A percentile compares a stretch with the other conserved stretches of the same genome.
phyloP scores from a whole-genome alignment of 2,888 invertebrate genomes.

The Rambutsinella grinnellia region DNA sequence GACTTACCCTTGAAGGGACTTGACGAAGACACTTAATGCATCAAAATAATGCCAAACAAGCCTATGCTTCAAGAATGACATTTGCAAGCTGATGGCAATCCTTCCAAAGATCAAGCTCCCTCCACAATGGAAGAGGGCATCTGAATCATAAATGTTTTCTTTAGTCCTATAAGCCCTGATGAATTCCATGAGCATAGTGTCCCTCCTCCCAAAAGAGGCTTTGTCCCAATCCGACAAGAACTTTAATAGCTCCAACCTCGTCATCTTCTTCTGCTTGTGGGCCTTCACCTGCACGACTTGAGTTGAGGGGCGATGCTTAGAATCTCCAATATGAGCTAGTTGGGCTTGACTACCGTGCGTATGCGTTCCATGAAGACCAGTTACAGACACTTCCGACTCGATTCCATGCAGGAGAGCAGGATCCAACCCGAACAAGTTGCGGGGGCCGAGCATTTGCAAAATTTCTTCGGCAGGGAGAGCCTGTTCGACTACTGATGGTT shows the following conservation, averaged over 20 bases:
- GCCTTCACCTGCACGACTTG: too few relatives aligned
- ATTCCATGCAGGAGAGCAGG: conserved; percentile 11
- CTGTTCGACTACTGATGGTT: neutral
- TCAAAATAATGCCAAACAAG: conserved; percentile 61
- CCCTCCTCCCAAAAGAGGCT: conserved; percentile 46
- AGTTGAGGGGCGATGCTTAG: neutral
- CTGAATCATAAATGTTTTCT: conserved; percentile 57
- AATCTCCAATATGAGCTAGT: too few relatives aligned
- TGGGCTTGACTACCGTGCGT: too few relatives aligned
- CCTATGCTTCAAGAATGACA: conserved; percentile 52
- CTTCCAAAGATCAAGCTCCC: conserved; percentile 60
- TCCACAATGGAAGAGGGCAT: conserved; percentile 54
- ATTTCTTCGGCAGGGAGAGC: neutral
- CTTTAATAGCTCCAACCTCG: conserved; percentile 37
- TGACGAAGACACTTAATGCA: conserved; percentile 58
- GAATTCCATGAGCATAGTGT: conserved; percentile 56
- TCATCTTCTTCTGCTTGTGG: conserved; percentile 10
- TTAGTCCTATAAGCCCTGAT: conserved; percentile 48
- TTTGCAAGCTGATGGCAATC: conserved; percentile 60
- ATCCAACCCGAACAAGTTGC: conserved; percentile 17
- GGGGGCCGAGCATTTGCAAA: neutral
- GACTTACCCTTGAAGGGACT: conserved; percentile 56
- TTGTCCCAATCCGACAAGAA: conserved; percentile 53
- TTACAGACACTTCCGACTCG: conserved; percentile 2
- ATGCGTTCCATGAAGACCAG: too few relatives aligned